Base-by-base conservation (phyloP, 2,888 invertebrate genomes). In the Nineta flava region DNA sequence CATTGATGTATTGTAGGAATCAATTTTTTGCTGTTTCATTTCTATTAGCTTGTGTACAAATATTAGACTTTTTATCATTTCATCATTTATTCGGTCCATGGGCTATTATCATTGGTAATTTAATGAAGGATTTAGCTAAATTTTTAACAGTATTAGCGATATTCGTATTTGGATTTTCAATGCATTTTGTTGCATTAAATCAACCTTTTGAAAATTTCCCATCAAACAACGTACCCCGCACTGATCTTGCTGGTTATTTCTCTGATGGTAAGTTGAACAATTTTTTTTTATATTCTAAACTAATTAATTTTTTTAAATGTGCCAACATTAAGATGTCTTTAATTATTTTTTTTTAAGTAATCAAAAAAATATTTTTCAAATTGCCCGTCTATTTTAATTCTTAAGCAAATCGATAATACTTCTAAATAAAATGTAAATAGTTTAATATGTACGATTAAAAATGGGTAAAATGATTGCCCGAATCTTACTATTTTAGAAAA, bases 31-130 rank as follows among this genome's bases (percentile, higher is more conserved):
- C 96, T 0, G 73, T 96, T 62, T 90, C 94, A 50, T 86, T 99
- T 65, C 76, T 99, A 53, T 73, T 96, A 59, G 94, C 95, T 50
- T 99, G 97, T 70, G 94, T 99, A 46, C 95, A 97, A 71, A 91
- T 97, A 61, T 73, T 97, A 62, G 93, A 94, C 72, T 99, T 99
- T 67, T 73, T 99, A 46, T 96, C 96, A 19, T 99, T 99, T 66
- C 99, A 99, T 68, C 94, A 99, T 69, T 76, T 99, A 16, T 99
- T 99, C 65, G 99, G 99, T 45, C 99, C 99, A 0, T 99, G 99
- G 99, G 97, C 97, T 32, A 99, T 99, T 63, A 99, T 99, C 65
- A 99, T 99, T 61, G 90, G 96, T 17, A 88, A 91, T 67, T 73
- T 91, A 50, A 84, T 91, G 79, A 91, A 91, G 66, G 94, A 95